Conservation (phyloP, 2,113 vertebrate genomes). For the Nothocercus nigrocapillus region DNA sequence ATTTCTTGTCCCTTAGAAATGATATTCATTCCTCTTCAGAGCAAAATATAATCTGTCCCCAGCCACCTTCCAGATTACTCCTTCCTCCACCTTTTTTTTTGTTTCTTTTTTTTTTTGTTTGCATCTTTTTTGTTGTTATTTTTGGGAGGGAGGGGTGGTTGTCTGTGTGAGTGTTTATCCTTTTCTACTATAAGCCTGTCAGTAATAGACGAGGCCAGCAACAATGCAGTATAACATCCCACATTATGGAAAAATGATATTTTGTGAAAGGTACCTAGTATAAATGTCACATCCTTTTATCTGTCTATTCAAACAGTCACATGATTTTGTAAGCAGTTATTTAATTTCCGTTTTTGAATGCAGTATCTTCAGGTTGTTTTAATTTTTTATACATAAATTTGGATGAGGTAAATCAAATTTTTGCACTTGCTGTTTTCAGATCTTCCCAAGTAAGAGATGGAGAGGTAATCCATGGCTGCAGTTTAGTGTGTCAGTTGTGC, state of each 20-base stretch:
- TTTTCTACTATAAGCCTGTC: neutral
- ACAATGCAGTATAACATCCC: neutral
- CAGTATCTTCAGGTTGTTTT: accelerated
- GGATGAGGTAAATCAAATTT: neutral
- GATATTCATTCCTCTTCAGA: neutral
- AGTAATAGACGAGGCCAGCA: neutral
- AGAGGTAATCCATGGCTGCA: neutral
- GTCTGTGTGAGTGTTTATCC: neutral
- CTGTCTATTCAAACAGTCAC: neutral
- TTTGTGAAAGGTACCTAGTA: neutral
- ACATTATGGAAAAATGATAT: neutral
- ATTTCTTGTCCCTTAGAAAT: neutral
- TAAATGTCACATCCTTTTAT: neutral
- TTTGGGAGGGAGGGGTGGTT: too few species aligned
- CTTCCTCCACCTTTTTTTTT: neutral
- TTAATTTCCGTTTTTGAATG: neutral
- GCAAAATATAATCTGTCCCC: neutral
- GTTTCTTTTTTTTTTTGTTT: neutral
- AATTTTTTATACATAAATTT: neutral
- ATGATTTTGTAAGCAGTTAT: neutral
- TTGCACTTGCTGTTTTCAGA: neutral
- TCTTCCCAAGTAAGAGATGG: neutral
- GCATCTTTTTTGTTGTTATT: too few species aligned
- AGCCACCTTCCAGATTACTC: neutral
- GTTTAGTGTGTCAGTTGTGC: neutral